Base-by-base conservation (phyloP, 1,140 invertebrate species). In the Cyclina sinensis region DNA sequence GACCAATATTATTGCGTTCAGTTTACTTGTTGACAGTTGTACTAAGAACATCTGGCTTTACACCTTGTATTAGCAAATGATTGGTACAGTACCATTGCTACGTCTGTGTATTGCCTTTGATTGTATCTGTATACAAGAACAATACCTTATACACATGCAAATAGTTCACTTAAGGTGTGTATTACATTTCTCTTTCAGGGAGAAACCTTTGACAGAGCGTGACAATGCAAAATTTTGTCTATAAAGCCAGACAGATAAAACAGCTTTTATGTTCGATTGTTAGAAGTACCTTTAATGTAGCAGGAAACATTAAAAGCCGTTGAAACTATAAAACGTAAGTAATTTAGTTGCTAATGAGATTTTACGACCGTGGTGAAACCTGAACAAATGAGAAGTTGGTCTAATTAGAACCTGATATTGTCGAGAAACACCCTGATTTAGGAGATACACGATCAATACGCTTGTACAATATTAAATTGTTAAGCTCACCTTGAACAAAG, bases 271-370 rank as follows among this genome's bases (percentile, higher is more conserved):
- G 30, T 65, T 16, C n/a, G 59, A 11, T 35, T 7, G 24, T 16
- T 24, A 65, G 24, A 65, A 30, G n/a, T 65, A 24, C 59, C 24
- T 65, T 65, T 65, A 24, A 65, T 65, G 4, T 65, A 18, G 24
- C 59, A 30, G 54, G 21, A 57, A 57, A 57, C 54, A 57, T 57
- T 57, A 57, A 57, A 9, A 57, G 27, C 16, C 16, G 27, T 7
- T 30, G n/a, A 30, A 30, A 65, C 59, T 65, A 65, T 65, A 30
- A 65, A 65, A 65, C 16, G 59, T 65, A 65, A 65, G 59, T 30
- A 65, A 65, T 65, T 24, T 4, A 65, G n/a, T 65, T 16, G 59
- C 59, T 65, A 65, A 65, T 65, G 27, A 57, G 54, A 18, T 57
- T 57, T 57, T 57, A 57, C 21, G 54, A 9, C 18, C 24, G 54